A percentile compares a stretch with the other conserved stretches of the same genome.
Conservation (phyloP, 2,113 vertebrate species). For the Felis catus region DNA sequence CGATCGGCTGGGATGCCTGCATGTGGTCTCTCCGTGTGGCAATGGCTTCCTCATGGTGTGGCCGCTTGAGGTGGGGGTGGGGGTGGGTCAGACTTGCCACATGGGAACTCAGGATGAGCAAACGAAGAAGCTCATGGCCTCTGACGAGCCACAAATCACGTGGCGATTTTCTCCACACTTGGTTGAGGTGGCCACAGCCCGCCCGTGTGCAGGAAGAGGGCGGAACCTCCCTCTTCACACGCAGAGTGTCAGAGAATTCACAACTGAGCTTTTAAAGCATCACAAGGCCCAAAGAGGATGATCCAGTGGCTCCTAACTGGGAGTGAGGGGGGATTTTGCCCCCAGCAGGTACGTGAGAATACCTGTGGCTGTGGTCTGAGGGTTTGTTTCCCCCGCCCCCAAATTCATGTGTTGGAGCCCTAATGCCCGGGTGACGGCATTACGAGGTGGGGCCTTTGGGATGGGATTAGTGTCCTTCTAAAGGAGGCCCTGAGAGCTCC, state of each 20-base stretch:
- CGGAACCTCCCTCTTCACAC: rapidly evolving
- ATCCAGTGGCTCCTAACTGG: rapidly evolving
- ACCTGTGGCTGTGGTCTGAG: background rate
- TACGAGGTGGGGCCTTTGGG: too few species aligned
- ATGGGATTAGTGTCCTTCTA: background rate
- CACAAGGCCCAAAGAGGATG: rapidly evolving
- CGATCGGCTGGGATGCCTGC: rapidly evolving
- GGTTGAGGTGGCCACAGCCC: rapidly evolving
- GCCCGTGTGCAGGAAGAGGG: background rate
- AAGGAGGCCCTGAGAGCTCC: background rate
- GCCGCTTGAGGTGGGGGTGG: background rate
- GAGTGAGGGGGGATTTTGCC: rapidly evolving
- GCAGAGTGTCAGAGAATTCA: rapidly evolving
- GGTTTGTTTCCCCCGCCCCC: too few species aligned
- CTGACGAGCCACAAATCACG: rapidly evolving
- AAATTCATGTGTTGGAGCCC: background rate
- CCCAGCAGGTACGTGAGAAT: background rate
- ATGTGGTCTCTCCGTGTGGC: rapidly evolving
- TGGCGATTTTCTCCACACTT: rapidly evolving
- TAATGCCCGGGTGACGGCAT: background rate
- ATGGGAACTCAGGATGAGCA: too few species aligned
- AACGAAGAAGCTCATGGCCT: rapidly evolving
- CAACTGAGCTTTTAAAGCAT: rapidly evolving
- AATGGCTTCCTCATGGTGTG: background rate
- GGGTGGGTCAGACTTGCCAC: rapidly evolving